Evolutionary conservation across 2,797 vertebrate genomes (phyloP).

Genomic region (Crocodylus rhombifer): DNA sequence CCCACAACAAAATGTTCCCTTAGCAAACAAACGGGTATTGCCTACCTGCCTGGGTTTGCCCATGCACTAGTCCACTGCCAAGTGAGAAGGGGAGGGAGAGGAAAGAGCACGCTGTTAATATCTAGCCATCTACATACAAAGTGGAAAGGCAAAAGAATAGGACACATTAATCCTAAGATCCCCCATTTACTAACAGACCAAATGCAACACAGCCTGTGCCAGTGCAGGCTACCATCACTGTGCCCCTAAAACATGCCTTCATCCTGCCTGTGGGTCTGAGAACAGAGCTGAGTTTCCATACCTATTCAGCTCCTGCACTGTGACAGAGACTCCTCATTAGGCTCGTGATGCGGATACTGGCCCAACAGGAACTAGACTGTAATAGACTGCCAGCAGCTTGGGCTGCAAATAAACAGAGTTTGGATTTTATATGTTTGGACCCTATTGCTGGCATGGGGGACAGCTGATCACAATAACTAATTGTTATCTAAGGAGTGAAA

Average conservation of each 20-base stretch:
- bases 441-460: background rate
- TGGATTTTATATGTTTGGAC: background rate
- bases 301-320: background rate
- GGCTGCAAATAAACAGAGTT: background rate
- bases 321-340: background rate
- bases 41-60: slow-evolving; percentile 59
- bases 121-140: slow-evolving; percentile 44
- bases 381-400: background rate
- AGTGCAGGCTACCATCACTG: background rate
- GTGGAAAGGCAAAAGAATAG: slow-evolving; percentile 59
- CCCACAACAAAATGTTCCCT: slow-evolving; percentile 27
- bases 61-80: slow-evolving; percentile 44
- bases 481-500: background rate
- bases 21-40: slow-evolving; percentile 58
- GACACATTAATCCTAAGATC: slow-evolving; percentile 35
- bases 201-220: background rate
- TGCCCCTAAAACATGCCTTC: background rate
- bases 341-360: background rate
- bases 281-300: background rate
- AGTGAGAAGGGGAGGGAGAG: slow-evolving; percentile 61
- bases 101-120: slow-evolving; percentile 59
- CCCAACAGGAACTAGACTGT: background rate
- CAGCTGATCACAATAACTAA: background rate
- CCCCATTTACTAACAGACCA: background rate
- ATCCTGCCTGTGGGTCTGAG: slow-evolving; percentile 15